Percentiles rank a stretch among this genome's conserved stretches.
These are phyloP conservation scores for Metopolophium dirhodum DNA, from an alignment of 1,140 invertebrate species.

Conservation along the genomic window DNA sequence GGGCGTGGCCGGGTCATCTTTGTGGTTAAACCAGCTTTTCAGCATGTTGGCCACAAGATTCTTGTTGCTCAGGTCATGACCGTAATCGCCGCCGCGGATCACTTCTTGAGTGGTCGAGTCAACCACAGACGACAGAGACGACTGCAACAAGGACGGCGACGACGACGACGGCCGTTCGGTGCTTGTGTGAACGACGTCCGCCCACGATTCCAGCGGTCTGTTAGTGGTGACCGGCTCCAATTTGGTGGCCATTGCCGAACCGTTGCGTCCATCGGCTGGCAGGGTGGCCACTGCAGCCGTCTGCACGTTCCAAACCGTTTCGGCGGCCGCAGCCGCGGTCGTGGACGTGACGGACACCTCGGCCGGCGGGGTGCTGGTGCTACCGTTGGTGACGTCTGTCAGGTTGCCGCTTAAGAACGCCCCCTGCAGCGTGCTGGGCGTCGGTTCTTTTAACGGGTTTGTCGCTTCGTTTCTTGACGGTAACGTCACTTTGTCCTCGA, in stretches of 20 bases:
- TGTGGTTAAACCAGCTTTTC: slow-evolving; percentile 34
- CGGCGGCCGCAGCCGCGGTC: background rate
- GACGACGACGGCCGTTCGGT: slow-evolving; percentile 19
- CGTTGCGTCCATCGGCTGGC: background rate
- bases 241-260: slow-evolving; percentile 5
- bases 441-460: slow-evolving; percentile 56
- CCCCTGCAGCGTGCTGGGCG: slow-evolving; percentile 47
- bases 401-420: slow-evolving; percentile 42
- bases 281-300: background rate
- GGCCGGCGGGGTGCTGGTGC: background rate
- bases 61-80: background rate
- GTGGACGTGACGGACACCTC: background rate
- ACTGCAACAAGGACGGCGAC: background rate
- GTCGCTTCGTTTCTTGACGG: slow-evolving; percentile 57
- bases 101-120: background rate
- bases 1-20: background rate
- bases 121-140: background rate
- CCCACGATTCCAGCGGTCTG: background rate
- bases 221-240: background rate
- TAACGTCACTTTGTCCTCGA: slow-evolving; percentile 43
- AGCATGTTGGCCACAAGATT: slow-evolving; percentile 22
- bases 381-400: slow-evolving; percentile 47
- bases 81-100: background rate
- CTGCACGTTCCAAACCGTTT: slow-evolving; percentile 28
- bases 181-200: slow-evolving; percentile 1